Evolutionary conservation across 2,113 vertebrate species (phyloP), one percentile per base, ranked within the genome.

Genomic region (Scatophagus argus): DNA sequence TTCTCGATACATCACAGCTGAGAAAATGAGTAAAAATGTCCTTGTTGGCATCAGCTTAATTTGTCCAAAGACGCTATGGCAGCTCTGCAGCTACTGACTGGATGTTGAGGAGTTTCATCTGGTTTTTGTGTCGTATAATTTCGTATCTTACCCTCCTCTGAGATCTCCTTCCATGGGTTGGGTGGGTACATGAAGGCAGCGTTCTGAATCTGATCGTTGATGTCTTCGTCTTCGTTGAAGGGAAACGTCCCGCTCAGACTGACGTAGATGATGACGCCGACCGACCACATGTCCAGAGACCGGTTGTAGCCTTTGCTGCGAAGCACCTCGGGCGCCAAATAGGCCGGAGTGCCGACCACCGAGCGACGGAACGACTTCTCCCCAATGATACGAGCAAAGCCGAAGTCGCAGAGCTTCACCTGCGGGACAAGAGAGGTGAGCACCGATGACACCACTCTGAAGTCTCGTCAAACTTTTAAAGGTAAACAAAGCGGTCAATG

Each of bases 401-500:
- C 97, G 51, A 99, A 99, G 89, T 99, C 97, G 31, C 97, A 99
- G 59, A 99, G 94, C 92, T 99, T 99, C 82, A 99, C 97, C 97
- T 98, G 84, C 76, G 62, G 84, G 82, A 61, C 76, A 6, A 49
- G 66, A 77, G 54, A 34, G 16, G n/a, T 3, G n/a, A n/a, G n/a
- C n/a, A n/a, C n/a, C n/a, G n/a, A n/a, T n/a, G n/a, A n/a, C n/a
- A n/a, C n/a, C n/a, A n/a, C 10, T 34, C 56, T n/a, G 31, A 58
- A 56, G 31, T 7, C n/a, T n/a, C 13, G 25, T 1, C 14, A 27
- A 6, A 63, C 25, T 29, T 27, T 41, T 11, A 32, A 21, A 36
- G 55, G 19, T 7, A 14, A 32, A 23, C 0, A 32, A 13, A 46
- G 46, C 7, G 3, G 32, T 38, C 14, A 16, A 34, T 1, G 9